Percentiles rank a stretch among this genome's conserved stretches.
Conservation (phyloP, 2,888 invertebrate species). For the Cephus runcator region DNA sequence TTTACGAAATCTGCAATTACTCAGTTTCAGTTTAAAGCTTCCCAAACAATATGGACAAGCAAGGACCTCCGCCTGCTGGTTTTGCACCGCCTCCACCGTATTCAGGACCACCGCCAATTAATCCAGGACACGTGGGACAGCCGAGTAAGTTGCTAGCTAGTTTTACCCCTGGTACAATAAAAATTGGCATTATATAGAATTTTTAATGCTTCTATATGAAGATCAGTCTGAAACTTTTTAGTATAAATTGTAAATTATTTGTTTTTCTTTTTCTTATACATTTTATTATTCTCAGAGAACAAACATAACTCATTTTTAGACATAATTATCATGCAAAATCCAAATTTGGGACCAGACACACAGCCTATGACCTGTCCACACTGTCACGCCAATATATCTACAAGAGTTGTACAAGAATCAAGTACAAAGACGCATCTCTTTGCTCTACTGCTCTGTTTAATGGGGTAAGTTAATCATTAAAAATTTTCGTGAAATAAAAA, state of each 20-base stretch:
- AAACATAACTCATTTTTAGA: constrained; percentile 24
- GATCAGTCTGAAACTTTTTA: too few relatives aligned
- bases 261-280: background rate
- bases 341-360: constrained; percentile 59
- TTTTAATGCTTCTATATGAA: too few relatives aligned
- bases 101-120: constrained; percentile 27
- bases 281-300: background rate
- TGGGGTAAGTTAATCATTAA: constrained; percentile 58
- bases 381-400: constrained; percentile 64
- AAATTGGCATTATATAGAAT: background rate
- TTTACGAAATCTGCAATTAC: background rate
- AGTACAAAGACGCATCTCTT: constrained; percentile 67
- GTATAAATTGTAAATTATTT: background rate
- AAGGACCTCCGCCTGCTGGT: constrained; percentile 32
- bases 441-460: constrained; percentile 65
- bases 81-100: constrained; percentile 21
- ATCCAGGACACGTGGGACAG: constrained; percentile 12
- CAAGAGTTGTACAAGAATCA: constrained; percentile 61
- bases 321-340: constrained; percentile 33
- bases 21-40: background rate
- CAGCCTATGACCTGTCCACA: constrained; percentile 64
- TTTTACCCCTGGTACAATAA: constrained; percentile 8
- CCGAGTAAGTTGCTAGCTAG: constrained; percentile 18
- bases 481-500: constrained; percentile 13
- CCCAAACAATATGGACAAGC: constrained; percentile 19